Percentiles rank a stretch among this genome's conserved stretches.
Conservation (phyloP, 2,888 invertebrate species). For the Tubiluchus corallicola region DNA sequence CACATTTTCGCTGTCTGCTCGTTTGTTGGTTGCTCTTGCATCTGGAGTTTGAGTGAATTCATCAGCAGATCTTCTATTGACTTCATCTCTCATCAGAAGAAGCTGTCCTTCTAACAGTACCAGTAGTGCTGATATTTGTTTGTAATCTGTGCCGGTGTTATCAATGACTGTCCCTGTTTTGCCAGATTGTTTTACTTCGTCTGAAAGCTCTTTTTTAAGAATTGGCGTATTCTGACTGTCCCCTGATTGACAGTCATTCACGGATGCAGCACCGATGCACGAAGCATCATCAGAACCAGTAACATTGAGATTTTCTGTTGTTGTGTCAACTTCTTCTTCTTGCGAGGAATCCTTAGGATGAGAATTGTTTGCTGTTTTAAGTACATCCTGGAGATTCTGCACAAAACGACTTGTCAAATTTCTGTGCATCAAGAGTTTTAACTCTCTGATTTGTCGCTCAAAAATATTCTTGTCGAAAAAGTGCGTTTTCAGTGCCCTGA, state of each 20-base stretch:
- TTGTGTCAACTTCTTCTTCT: not conserved
- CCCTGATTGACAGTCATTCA: conserved; percentile 10
- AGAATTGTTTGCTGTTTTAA: conserved; percentile 21
- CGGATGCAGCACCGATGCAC: not conserved
- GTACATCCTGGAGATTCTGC: not conserved
- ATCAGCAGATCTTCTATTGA: too few relatives aligned
- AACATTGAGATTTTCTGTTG: not conserved
- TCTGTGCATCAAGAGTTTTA: conserved; percentile 48
- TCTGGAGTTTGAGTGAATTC: too few relatives aligned
- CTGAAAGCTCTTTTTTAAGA: too few relatives aligned
- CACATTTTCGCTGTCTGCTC: too few relatives aligned
- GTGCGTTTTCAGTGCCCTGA: conserved; percentile 63
- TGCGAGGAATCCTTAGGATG: conserved; percentile 18
- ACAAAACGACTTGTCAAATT: conserved; percentile 45
- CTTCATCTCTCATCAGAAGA: too few relatives aligned
- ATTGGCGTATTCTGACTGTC: too few relatives aligned
- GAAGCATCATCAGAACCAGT: conserved; percentile 1
- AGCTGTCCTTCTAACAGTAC: too few relatives aligned
- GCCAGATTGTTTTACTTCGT: too few relatives aligned
- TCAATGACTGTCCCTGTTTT: too few relatives aligned
- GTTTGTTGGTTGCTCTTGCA: too few relatives aligned
- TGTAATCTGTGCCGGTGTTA: too few relatives aligned
- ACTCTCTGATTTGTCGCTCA: conserved; percentile 46
- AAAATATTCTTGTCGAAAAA: conserved; percentile 50
- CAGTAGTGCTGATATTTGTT: too few relatives aligned